Evolutionary conservation across 2,113 vertebrate species (phyloP), one percentile per base, ranked within the genome.

Genomic region (Pollachius pollachius): DNA sequence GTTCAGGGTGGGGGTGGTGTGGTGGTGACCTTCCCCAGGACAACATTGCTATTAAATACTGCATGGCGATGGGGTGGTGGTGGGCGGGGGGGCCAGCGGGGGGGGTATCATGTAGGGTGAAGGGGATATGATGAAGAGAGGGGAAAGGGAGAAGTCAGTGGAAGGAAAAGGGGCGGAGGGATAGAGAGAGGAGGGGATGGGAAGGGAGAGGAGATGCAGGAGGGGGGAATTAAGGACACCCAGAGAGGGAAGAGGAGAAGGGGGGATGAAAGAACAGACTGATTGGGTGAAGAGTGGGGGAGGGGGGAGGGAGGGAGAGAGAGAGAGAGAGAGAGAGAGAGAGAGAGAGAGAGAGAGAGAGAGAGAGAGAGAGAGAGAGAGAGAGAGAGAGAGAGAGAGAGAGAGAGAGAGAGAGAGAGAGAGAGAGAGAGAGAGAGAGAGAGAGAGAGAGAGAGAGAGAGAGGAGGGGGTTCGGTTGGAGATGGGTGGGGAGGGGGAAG

Each of bases 21-120:
- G 17, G 18, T 17, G 76, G 48, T 17, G 52, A 78, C 74, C 79
- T 69, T 71, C 67, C 75, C 78, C 78, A 65, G 81, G 79, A 76
- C 83, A 75, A 71, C 65, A 65, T 65, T 58, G 66, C 77, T 68
- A 83, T 86, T 88, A 84, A 87, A 80, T 71, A 70, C 64, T 66
- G 68, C 52, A 71, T 57, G 54, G 37, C 34, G 52, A 23, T 68
- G 66, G 62, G 77, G 70, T 58, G 58, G 34, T 71, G 61, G 58
- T 58, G 63, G 17, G 66, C 68, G 48, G 65, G 25, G 59, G 70
- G 71, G 56, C 65, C 68, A 65, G n/a, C n/a, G n/a, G 63, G 30
- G 30, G 30, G 30, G 30, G 62, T 52, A 59, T 23, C 30, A 34
- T 2, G 17, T 17, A 12, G 23, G 18, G 23, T 6, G 23, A 2